Conservation (phyloP, 2,888 invertebrate genomes). For the Ectropis crepuscularia region DNA sequence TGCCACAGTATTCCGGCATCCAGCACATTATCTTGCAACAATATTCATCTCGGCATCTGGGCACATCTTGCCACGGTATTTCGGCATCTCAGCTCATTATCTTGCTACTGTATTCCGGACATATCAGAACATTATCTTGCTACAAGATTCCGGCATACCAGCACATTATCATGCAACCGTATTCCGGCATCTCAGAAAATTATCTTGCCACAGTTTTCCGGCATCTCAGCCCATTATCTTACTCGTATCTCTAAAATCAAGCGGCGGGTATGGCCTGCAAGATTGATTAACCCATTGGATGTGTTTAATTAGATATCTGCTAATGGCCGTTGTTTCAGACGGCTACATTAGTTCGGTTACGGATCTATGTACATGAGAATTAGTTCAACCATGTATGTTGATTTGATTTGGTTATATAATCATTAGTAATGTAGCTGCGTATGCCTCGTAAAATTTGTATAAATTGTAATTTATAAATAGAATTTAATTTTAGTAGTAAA, state of each 20-base stretch:
- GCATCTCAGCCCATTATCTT: not conserved
- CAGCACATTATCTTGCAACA: no score
- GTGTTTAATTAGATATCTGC: constrained; percentile 25
- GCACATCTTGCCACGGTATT: no score
- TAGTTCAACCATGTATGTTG: not conserved
- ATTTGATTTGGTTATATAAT: not conserved
- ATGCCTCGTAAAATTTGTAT: not conserved
- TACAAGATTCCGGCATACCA: not conserved
- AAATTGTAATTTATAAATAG: no score
- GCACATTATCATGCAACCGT: not conserved
- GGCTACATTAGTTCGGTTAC: constrained; percentile 13
- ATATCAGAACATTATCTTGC: no score
- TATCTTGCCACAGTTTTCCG: not conserved
- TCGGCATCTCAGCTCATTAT: no score
- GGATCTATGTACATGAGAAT: not conserved
- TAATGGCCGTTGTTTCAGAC: constrained; percentile 19
- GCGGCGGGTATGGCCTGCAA: constrained; percentile 15
- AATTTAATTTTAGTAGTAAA: no score
- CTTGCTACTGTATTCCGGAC: no score
- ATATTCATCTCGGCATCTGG: no score
- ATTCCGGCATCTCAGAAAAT: not conserved
- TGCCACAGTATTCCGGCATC: no score
- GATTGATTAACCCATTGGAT: constrained; percentile 23
- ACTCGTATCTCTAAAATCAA: constrained; percentile 14
- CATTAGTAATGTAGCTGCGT: not conserved